phyloP scores from a whole-genome alignment of 1,140 invertebrate species.

The Papilio aristodemus region DNA sequence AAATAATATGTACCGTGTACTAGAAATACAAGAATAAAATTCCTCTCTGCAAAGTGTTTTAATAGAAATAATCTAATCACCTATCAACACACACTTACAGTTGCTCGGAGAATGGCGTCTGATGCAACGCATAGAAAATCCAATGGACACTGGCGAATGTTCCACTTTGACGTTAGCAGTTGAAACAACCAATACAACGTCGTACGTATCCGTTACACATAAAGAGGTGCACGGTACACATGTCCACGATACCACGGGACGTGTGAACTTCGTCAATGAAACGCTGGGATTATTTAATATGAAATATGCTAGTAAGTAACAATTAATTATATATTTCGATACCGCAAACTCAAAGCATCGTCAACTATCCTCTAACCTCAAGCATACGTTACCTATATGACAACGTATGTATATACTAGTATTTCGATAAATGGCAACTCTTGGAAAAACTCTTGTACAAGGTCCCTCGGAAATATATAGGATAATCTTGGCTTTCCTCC shows the following conservation, averaged over 20 bases:
- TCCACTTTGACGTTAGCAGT: conserved; percentile 3
- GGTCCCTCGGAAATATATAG: too few relatives aligned
- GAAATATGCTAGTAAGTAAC: not conserved
- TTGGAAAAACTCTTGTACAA: too few relatives aligned
- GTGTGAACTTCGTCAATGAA: not conserved
- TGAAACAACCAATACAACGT: not conserved
- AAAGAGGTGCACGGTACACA: not conserved
- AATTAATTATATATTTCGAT: too few relatives aligned
- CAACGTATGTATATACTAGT: too few relatives aligned
- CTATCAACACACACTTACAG: conserved; percentile 18
- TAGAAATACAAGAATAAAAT: too few relatives aligned
- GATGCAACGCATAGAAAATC: conserved; percentile 30
- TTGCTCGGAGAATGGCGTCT: conserved; percentile 36
- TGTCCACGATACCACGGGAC: not conserved
- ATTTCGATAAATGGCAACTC: too few relatives aligned
- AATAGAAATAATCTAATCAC: too few relatives aligned
- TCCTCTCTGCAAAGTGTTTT: too few relatives aligned
- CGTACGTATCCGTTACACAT: not conserved
- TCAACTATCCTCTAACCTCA: too few relatives aligned
- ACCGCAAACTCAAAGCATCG: too few relatives aligned
- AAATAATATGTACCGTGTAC: too few relatives aligned
- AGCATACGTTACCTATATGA: too few relatives aligned
- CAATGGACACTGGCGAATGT: conserved; percentile 31
- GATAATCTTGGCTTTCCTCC: not conserved
- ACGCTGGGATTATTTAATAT: not conserved